Conservation (phyloP, 1,140 invertebrate species). For the Drosophila funebris region DNA sequence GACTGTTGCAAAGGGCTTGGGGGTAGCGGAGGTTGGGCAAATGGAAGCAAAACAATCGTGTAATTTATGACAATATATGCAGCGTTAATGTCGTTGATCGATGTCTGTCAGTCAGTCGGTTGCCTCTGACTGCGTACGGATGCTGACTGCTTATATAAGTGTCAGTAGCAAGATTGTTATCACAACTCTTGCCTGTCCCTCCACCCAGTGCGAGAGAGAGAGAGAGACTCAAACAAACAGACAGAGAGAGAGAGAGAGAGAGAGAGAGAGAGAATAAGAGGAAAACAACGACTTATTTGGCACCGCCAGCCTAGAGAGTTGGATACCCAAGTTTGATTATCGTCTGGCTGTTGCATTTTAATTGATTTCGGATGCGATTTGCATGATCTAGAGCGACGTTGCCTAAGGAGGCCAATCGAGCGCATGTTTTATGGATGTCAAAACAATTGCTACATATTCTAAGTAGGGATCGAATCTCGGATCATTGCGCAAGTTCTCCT, state of each 20-base stretch:
- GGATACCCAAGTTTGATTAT: conserved; percentile 58
- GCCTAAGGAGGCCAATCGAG: conserved; percentile 79
- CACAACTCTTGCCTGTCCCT: conserved; percentile 11
- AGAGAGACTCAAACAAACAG: too few relatives aligned
- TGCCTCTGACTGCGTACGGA: too few relatives aligned
- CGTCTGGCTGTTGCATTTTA: conserved; percentile 71
- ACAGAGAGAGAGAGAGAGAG: neutral
- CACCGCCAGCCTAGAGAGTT: conserved; percentile 51
- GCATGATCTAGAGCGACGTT: conserved; percentile 66
- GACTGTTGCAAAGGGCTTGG: conserved; percentile 46
- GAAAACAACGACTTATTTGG: conserved; percentile 60
- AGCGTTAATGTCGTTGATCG: conserved; percentile 82
- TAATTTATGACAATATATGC: conserved; percentile 83
- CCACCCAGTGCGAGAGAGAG: neutral
- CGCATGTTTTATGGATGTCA: conserved; percentile 81
- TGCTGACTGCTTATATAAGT: conserved; percentile 77
- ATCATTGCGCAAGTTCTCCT: conserved; percentile 62
- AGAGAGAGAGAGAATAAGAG: neutral
- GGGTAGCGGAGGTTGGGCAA: neutral
- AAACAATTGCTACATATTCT: conserved; percentile 79
- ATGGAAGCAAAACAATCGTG: conserved; percentile 34
- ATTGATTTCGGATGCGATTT: conserved; percentile 70
- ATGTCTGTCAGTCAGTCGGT: conserved; percentile 75
- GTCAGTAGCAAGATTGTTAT: conserved; percentile 68
- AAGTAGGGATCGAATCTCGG: conserved; percentile 40